Evolutionary conservation across 2,797 vertebrate species (phyloP).

Genomic region (Clarias fuscus): DNA sequence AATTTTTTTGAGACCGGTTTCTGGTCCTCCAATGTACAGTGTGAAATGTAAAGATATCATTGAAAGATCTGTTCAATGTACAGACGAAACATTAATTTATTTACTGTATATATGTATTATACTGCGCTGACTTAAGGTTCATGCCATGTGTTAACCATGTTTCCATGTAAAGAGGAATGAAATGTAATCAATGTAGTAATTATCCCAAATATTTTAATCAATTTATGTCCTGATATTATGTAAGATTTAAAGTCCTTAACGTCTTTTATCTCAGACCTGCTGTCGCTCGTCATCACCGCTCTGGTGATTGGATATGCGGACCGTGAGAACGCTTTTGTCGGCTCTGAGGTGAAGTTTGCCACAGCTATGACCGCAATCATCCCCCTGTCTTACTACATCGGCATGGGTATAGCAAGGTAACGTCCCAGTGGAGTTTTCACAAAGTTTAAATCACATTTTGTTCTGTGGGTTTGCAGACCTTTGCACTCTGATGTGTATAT

Average conservation of each 20-base stretch:
- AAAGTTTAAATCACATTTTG: not conserved
- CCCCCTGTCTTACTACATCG: conserved; percentile 88
- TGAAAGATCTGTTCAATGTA: too few species aligned
- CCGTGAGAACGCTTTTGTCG: conserved; percentile 69
- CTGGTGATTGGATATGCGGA: conserved; percentile 81
- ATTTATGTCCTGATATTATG: not conserved
- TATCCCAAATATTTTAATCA: not conserved
- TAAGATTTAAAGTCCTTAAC: conserved; percentile 63
- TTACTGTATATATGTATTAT: not conserved
- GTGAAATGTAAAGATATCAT: too few species aligned
- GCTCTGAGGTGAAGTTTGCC: conserved; percentile 77
- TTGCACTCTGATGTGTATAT: not conserved
- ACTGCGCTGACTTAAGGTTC: not conserved
- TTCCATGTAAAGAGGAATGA: not conserved
- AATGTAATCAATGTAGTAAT: not conserved
- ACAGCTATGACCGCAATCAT: conserved; percentile 84
- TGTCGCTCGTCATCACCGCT: conserved; percentile 79
- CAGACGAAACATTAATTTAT: not conserved
- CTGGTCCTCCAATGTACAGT: too few species aligned
- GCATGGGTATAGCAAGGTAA: conserved; percentile 92
- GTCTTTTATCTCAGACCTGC: conserved; percentile 71
- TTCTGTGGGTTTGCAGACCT: not conserved
- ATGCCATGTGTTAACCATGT: not conserved
- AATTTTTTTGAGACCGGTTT: too few species aligned
- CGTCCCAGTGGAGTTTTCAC: too few species aligned